A percentile compares a stretch with the other conserved stretches of the same genome.
Evolutionary conservation across 2,888 invertebrate species (phyloP).

Genomic region (Rhagophthalmus giganteus): DNA sequence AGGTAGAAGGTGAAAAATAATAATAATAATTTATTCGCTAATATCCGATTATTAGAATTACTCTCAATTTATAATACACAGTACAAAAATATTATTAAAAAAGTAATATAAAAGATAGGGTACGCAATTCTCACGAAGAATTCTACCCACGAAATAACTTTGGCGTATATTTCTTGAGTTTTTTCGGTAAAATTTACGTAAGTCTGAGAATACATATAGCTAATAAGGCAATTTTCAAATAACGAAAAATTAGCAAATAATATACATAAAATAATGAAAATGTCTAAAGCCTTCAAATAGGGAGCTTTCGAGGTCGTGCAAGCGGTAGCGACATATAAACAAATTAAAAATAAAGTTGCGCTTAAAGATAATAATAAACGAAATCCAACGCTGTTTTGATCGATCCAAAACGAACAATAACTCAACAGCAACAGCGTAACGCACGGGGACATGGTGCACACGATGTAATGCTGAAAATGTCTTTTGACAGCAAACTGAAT

Average conservation of each 20-base stretch:
- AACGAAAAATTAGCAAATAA: constrained; percentile 35
- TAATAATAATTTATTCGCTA: too few relatives aligned
- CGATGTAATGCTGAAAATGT: constrained; percentile 34
- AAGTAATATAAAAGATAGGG: background rate
- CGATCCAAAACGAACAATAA: constrained; percentile 39
- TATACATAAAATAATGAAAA: constrained; percentile 35
- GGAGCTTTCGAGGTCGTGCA: constrained; percentile 6
- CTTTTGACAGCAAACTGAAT: constrained; percentile 36
- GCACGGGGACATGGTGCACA: constrained; percentile 38
- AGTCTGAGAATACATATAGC: constrained; percentile 20
- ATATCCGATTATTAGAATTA: background rate
- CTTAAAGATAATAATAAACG: constrained; percentile 19
- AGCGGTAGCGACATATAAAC: constrained; percentile 13
- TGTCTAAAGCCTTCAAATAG: constrained; percentile 39
- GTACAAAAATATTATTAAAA: background rate
- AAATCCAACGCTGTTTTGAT: constrained; percentile 24
- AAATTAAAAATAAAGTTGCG: constrained; percentile 17
- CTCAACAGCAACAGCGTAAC: constrained; percentile 34
- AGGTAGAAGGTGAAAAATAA: too few relatives aligned
- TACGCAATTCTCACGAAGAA: background rate
- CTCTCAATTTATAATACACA: background rate
- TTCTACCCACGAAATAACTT: background rate
- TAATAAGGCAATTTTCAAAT: constrained; percentile 34
- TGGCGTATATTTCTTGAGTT: background rate
- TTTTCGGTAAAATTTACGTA: constrained; percentile 7